Base-by-base conservation (phyloP, 2,797 vertebrate genomes). In the Sebastes taczanowskii region DNA sequence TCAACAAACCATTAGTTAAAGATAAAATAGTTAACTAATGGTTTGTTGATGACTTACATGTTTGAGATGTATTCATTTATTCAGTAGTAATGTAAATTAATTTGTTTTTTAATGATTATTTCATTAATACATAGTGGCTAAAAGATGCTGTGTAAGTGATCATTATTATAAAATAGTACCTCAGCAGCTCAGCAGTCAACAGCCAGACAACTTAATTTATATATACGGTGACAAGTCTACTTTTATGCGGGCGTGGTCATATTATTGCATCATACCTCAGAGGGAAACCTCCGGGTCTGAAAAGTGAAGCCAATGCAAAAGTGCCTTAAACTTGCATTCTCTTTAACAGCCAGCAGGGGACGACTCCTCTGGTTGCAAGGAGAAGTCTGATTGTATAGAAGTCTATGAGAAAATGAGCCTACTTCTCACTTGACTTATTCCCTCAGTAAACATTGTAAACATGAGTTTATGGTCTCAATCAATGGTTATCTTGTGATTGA, bases 241-340 rank as follows among this genome's bases (percentile, higher is more conserved):
- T 20, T 49, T 52, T 35, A 25, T 7, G 4, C 2, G 13, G n/a
- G 3, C 4, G 9, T 18, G 30, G 52, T 49, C 25, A 16, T 52
- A 7, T 75, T 59, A 64, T 1, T 49, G 30, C 11, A 9, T 68
- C 18, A 35, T 5, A 60, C 10, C 38, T 27, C 6, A n/a, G 62
- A 25, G 22, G 6, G 14, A 0, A 0, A 46, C 42, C 38, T 46
- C 42, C 0, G 16, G 14, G 14, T 46, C 42, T 7, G 42, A 46
- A 7, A 46, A 46, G 42, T 46, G 42, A 46, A 46, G 16, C 42
- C 42, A 46, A 46, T 46, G 42, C 6, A 3, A 3, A 46, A 46
- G 42, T 46, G 42, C 42, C 16, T 46, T 46, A 18, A 46, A 46
- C 16, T 46, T 46, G 16, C 42, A 46, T 46, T 46, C 6, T 46